Conservation (phyloP, 2,888 invertebrate genomes). For the Diarsia brunnea region DNA sequence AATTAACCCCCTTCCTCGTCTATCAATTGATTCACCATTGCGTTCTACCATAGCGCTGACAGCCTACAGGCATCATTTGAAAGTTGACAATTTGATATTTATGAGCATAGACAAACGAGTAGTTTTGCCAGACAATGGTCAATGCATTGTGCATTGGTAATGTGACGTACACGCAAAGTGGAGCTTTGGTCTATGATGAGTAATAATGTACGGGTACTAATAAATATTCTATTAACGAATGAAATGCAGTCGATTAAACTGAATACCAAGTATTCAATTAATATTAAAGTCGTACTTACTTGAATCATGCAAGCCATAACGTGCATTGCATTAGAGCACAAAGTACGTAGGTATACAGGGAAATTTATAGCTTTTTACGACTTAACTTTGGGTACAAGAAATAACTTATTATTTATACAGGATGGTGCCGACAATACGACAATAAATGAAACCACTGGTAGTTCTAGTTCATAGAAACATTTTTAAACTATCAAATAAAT, state of each 20-base stretch:
- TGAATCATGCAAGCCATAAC: background rate
- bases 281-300: background rate
- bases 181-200: constrained; percentile 39
- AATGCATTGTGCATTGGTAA: constrained; percentile 32
- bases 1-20: constrained; percentile 47
- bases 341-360: no score
- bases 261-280: constrained; percentile 3
- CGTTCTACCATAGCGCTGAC: constrained; percentile 44
- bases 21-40: constrained; percentile 47
- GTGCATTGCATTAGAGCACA: background rate
- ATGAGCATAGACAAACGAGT: constrained; percentile 36
- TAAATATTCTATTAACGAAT: constrained; percentile 32
- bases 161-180: constrained; percentile 22
- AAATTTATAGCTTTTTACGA: no score
- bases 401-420: no score
- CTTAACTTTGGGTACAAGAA: no score
- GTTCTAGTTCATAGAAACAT: no score
- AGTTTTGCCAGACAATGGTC: constrained; percentile 24
- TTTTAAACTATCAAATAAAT: no score
- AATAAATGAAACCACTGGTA: no score
- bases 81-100: constrained; percentile 36
- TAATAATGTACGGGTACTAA: constrained; percentile 19
- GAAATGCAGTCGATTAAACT: constrained; percentile 4
- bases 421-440: no score
- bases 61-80: constrained; percentile 33